Conservation (phyloP, 2,113 vertebrate species). For the Tachuris rubrigastra region DNA sequence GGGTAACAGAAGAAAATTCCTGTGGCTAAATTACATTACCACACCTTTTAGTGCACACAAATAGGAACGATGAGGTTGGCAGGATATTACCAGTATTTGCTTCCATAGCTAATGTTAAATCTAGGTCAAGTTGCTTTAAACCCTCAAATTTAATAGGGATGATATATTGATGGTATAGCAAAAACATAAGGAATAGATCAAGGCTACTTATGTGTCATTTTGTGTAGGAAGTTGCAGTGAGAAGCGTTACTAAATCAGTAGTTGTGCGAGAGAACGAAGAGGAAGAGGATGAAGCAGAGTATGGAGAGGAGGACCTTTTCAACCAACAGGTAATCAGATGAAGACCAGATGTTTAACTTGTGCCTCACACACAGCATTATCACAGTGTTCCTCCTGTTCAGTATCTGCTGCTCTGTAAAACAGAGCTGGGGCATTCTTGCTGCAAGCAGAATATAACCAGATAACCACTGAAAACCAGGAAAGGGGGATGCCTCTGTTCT, state of each 20-base stretch:
- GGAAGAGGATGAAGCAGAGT: slow-evolving; percentile 84
- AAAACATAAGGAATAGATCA: not conserved
- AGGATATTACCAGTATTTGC: not conserved
- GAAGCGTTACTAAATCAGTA: slow-evolving; percentile 79
- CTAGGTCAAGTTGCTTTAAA: not conserved
- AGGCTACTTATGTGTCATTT: not conserved
- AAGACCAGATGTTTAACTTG: not conserved
- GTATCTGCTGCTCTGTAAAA: not conserved
- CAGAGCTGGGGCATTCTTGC: not conserved
- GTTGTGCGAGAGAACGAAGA: slow-evolving; percentile 72
- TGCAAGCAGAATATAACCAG: not conserved
- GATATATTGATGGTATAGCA: not conserved
- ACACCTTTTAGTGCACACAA: not conserved
- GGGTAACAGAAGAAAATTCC: not conserved
- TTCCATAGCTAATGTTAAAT: not conserved
- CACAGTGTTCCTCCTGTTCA: not conserved
- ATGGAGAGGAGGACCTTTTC: slow-evolving; percentile 87
- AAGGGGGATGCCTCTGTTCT: not conserved
- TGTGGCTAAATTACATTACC: not conserved
- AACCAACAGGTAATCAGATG: slow-evolving; percentile 81
- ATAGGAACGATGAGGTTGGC: not conserved
- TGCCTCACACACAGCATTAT: not conserved
- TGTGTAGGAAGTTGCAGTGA: slow-evolving; percentile 87
- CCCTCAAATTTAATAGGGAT: not conserved
- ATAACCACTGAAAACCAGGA: not conserved